Percentiles rank a stretch among this genome's conserved stretches.
These are phyloP conservation scores for Perdita meconis DNA, from an alignment of 2,888 invertebrate genomes.

Conservation along the genomic window DNA sequence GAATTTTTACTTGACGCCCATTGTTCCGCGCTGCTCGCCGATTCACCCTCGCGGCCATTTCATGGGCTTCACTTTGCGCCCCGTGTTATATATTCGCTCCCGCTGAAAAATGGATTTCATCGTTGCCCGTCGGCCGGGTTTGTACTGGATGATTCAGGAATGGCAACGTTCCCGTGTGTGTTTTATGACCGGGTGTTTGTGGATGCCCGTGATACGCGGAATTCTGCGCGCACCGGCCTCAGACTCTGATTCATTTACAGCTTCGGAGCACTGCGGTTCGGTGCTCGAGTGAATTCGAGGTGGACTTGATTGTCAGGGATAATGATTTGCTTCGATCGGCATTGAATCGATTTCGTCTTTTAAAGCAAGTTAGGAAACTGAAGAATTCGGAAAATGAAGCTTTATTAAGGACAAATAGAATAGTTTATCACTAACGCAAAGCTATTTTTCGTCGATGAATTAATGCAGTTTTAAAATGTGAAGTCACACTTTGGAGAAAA, in stretches of 20 bases:
- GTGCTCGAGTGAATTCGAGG: not conserved
- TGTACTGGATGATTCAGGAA: constrained; percentile 5
- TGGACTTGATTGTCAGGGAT: not conserved
- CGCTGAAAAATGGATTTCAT: constrained; percentile 68
- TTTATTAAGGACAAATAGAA: no score
- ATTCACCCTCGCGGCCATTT: constrained; percentile 51
- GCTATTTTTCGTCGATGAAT: no score
- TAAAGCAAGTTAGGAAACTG: no score
- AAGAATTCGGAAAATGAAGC: no score
- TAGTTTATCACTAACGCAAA: no score
- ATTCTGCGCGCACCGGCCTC: not conserved
- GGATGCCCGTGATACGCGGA: not conserved
- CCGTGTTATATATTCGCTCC: constrained; percentile 44
- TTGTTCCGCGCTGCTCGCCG: constrained; percentile 43
- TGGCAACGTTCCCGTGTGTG: not conserved
- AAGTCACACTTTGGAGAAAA: no score
- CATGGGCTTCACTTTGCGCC: constrained; percentile 51
- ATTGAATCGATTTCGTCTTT: no score
- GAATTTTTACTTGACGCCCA: constrained; percentile 57
- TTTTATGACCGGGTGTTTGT: not conserved
- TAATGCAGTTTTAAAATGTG: no score
- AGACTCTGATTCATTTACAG: not conserved
- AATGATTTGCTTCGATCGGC: not conserved
- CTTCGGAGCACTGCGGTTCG: not conserved
- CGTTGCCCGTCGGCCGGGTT: constrained; percentile 30